Conservation (phyloP, 2,113 vertebrate species). For the Gobio gobio region DNA sequence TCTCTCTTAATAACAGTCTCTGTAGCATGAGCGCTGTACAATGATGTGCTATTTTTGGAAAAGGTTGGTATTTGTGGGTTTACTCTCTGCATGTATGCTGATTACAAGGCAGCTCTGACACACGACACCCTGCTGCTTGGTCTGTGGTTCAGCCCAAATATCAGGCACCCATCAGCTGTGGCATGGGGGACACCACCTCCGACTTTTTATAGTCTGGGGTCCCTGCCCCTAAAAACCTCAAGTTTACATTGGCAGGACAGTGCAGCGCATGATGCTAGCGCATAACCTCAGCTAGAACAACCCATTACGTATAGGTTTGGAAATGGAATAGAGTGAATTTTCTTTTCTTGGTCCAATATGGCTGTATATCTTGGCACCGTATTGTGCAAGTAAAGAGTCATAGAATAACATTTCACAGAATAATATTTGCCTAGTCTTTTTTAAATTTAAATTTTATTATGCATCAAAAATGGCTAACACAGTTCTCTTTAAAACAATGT, state of each 20-base stretch:
- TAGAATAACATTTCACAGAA: not conserved
- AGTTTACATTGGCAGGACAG: constrained; percentile 57
- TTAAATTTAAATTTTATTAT: not conserved
- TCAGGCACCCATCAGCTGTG: constrained; percentile 46
- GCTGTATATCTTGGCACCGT: not conserved
- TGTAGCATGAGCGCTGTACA: constrained; percentile 29
- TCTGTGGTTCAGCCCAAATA: constrained; percentile 50
- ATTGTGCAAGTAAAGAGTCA: not conserved
- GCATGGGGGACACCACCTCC: constrained; percentile 49
- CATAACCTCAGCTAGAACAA: constrained; percentile 50
- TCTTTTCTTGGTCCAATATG: constrained; percentile 22
- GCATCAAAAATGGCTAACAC: not conserved
- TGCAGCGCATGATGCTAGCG: constrained; percentile 44
- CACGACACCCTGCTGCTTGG: constrained; percentile 56
- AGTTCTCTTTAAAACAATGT: not conserved
- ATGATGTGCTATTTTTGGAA: constrained; percentile 52
- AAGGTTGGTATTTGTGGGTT: constrained; percentile 56
- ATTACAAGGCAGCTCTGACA: constrained; percentile 63
- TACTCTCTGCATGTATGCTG: constrained; percentile 53
- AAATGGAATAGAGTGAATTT: constrained; percentile 29
- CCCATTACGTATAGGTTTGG: constrained; percentile 55
- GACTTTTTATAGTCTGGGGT: constrained; percentile 63
- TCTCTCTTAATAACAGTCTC: constrained; percentile 55
- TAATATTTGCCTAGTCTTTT: not conserved
- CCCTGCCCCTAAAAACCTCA: constrained; percentile 59